Evolutionary conservation across 2,113 vertebrate species (phyloP), one percentile per base, ranked within the genome.

Genomic region (Sterna hirundo): DNA sequence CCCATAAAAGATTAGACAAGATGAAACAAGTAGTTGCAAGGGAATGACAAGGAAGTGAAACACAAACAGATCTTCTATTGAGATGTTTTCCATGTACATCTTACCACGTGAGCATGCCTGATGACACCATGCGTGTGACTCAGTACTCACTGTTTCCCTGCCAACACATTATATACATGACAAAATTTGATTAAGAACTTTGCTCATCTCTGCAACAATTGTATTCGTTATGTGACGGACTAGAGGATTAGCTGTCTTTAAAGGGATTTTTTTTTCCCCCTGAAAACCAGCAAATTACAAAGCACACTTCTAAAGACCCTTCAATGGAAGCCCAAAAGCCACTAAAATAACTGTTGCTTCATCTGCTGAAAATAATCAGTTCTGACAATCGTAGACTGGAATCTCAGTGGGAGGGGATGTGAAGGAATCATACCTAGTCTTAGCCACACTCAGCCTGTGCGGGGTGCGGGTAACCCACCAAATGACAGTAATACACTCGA

Each of bases 301-400:
- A 94, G 87, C 82, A 85, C 1, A 5, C 52, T 92, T 86, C 90
- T 86, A 83, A 96, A 96, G 80, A 77, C 49, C 54, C 76, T 92
- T 96, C 88, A 97, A 90, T 94, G 93, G 83, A 96, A 97, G 84
- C 20, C 57, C 42, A 77, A 90, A 95, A 87, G 94, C 55, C 82
- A 93, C 75, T 93, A 91, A 95, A 95, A 95, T 93, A 97, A 95
- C 84, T 92, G 76, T 83, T 93, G 91, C 76, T 80, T 94, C 82
- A 76, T 95, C 85, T 86, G 58, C 88, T 93, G 85, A 91, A 96
- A 92, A 79, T 88, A 97, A 96, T 95, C 54, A 71, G n/a, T 94
- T 91, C 91, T 96, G 96, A 97, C 96, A 96, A 68, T 79, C 6
- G 2, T 76, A 75, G 71, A 36, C 84, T 77, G 72, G 71, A 91